Evolutionary conservation across 2,113 vertebrate species (phyloP), one percentile per base, ranked within the genome.

Genomic region (Micronycteris hirsuta): DNA sequence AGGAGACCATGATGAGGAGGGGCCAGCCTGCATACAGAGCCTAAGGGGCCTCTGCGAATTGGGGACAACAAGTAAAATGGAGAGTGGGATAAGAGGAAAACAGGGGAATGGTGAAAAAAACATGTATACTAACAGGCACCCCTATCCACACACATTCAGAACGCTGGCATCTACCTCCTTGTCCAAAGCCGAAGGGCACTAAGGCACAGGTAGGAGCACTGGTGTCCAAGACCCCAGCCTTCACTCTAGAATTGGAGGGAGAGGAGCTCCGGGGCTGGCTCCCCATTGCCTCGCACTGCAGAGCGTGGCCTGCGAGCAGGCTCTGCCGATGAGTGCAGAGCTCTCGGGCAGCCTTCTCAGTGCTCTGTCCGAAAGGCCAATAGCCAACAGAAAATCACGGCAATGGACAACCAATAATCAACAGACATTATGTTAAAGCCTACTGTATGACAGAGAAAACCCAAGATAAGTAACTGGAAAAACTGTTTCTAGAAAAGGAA

Each of bases 401-500:
- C 33, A 56, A 70, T n/a, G 12, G 36, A 63, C 82, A 77, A 52
- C 68, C 74, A 87, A 45, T n/a, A 36, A 70, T 77, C 76, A 63
- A 49, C 26, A 73, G 45, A 81, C 47, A 38, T 54, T 83, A 78
- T 88, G 94, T 78, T 2, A 43, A 94, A 84, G 45, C 49, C 49
- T 61, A 43, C 26, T 74, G 22, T 24, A 26, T 74, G 67, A 86
- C 93, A 76, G 33, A 83, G 76, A 68, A 93, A 78, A 17, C 45
- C 76, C 52, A 90, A 91, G 43, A 38, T 63, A 95, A 82, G 82
- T 93, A 70, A 47, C 58, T 77, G 58, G 33, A 17, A 61, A 86
- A 33, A 22, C 19, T 92, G 20, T 71, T 90, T 93, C 78, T 86
- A 65, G 68, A 87, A 58, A 77, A 90, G 86, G 77, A 93, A 77